A percentile compares a stretch with the other conserved stretches of the same genome.
Evolutionary conservation across 2,113 vertebrate species (phyloP).

Genomic region (Speoplatyrhinus poulsoni): DNA sequence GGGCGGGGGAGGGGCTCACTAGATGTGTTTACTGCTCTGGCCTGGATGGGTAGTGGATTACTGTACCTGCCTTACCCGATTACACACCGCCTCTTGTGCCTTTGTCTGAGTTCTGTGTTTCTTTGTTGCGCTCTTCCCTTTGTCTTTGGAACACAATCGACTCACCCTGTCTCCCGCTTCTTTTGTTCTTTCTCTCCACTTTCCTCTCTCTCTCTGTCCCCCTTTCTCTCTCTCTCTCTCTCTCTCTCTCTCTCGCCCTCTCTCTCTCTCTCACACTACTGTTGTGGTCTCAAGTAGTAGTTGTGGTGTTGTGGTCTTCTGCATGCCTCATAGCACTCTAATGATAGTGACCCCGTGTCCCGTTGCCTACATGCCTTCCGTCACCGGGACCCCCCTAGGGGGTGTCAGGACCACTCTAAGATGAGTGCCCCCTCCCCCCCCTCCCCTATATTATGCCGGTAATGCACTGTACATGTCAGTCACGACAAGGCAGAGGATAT

Average conservation of each 20-base stretch:
- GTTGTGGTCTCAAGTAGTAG: slow-evolving; percentile 2
- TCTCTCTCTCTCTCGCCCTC: not conserved
- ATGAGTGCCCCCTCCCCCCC: no score
- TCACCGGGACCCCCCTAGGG: not conserved
- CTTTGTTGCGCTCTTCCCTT: slow-evolving; percentile 36
- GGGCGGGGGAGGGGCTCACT: slow-evolving; percentile 33
- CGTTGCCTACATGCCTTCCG: slow-evolving; percentile 44
- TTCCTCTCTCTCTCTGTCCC: not conserved
- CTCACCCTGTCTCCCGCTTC: not conserved
- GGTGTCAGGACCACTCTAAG: no score
- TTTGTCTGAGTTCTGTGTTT: slow-evolving; percentile 43
- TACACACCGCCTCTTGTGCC: slow-evolving; percentile 18
- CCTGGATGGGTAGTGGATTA: slow-evolving; percentile 55
- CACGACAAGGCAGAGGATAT: no score
- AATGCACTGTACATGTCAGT: no score
- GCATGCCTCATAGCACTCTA: slow-evolving; percentile 51
- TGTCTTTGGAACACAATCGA: slow-evolving; percentile 28
- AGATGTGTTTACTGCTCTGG: slow-evolving; percentile 47
- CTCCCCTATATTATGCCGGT: no score
- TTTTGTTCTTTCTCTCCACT: not conserved
- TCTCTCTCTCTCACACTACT: not conserved
- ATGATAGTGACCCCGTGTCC: slow-evolving; percentile 51
- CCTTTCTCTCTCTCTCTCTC: slow-evolving; percentile 30
- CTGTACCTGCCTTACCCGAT: slow-evolving; percentile 46
- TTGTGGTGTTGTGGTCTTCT: slow-evolving; percentile 32